Conservation (phyloP, 2,113 vertebrate species). For the Pycnonotus jocosus region DNA sequence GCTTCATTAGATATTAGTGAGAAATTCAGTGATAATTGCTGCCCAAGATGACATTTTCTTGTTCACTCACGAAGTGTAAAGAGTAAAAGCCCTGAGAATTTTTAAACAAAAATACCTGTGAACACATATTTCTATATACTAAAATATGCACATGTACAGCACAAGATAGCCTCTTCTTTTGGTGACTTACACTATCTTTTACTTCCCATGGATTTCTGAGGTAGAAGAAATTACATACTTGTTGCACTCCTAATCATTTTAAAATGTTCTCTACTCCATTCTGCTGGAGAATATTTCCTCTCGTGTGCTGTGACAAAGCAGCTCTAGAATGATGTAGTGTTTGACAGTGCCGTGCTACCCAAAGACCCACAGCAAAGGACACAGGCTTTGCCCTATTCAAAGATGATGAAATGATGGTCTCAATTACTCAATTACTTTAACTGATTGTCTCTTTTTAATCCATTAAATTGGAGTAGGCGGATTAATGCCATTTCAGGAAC, state of each 20-base stretch:
- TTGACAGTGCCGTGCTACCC: neutral
- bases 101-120: neutral
- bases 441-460: conserved; percentile 44
- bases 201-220: neutral
- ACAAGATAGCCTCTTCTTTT: neutral
- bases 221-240: neutral
- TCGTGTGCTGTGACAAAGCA: neutral
- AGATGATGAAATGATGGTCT: neutral
- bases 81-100: neutral
- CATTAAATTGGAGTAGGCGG: conserved; percentile 15
- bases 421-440: conserved; percentile 41
- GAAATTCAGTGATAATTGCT: neutral
- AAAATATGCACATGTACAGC: neutral
- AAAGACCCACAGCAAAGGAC: neutral
- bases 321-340: neutral
- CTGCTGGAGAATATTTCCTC: neutral
- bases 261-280: neutral
- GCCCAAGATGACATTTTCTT: neutral
- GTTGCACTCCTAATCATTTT: neutral
- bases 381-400: neutral
- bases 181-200: neutral
- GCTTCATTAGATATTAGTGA: neutral
- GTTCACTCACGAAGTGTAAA: neutral
- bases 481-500: neutral
- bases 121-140: neutral